These are phyloP conservation scores for Netelia inedita DNA, from an alignment of 2,888 invertebrate species.

Conservation along the genomic window DNA sequence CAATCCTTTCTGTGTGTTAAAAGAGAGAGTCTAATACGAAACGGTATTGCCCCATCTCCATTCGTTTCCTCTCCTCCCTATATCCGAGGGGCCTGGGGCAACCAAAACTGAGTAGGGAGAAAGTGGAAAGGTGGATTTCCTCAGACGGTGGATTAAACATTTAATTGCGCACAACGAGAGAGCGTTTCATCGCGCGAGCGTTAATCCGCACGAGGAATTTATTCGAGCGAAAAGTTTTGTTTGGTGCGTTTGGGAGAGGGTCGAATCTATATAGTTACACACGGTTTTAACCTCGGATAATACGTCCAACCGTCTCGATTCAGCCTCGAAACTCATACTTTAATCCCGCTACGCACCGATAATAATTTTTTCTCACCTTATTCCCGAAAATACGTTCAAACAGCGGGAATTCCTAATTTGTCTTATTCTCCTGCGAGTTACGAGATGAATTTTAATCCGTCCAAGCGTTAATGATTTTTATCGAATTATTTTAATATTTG, in stretches of 20 bases:
- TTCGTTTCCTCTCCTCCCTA: no score
- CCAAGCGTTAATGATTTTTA: background rate
- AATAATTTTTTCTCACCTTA: background rate
- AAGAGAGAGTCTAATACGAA: slow-evolving; percentile 44
- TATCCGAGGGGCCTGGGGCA: slow-evolving; percentile 13
- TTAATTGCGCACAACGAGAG: slow-evolving; percentile 50
- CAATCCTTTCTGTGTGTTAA: background rate
- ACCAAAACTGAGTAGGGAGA: background rate
- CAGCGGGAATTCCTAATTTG: background rate
- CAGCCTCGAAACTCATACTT: background rate
- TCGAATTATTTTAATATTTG: background rate
- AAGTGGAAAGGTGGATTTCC: slow-evolving; percentile 19
- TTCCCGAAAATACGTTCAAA: background rate
- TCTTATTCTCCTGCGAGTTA: background rate
- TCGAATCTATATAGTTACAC: background rate
- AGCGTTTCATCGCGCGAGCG: slow-evolving; percentile 48
- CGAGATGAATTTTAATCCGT: background rate
- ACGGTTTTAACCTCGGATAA: slow-evolving; percentile 20
- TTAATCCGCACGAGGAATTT: slow-evolving; percentile 33
- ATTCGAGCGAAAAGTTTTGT: slow-evolving; percentile 43
- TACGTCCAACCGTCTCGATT: background rate
- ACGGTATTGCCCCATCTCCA: background rate
- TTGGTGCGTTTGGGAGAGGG: slow-evolving; percentile 25
- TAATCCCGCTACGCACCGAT: background rate
- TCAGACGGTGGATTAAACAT: slow-evolving; percentile 59